Evolutionary conservation across 2,797 vertebrate species (phyloP).

Genomic region (Galago senegalensis): DNA sequence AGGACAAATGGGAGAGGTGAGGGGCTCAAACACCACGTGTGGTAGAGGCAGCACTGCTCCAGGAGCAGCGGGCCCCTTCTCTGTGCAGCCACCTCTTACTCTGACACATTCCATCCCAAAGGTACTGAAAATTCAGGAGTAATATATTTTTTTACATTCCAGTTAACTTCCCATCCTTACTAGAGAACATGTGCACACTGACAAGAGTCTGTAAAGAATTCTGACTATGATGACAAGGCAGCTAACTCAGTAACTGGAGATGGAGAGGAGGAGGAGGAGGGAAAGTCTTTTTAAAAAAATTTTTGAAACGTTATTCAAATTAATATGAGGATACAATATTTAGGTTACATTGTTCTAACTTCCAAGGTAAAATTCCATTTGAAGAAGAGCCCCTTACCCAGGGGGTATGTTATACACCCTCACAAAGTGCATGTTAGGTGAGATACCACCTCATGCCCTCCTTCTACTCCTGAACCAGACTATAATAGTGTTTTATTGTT

Average conservation of each 20-base stretch:
- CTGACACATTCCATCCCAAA: neutral
- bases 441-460: too few relatives aligned
- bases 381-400: too few relatives aligned
- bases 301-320: too few relatives aligned
- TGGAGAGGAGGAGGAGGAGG: neutral
- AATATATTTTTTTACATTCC: neutral
- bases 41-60: neutral
- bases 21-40: neutral
- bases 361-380: too few relatives aligned
- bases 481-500: too few relatives aligned
- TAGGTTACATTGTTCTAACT: too few relatives aligned
- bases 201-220: constrained; percentile 15
- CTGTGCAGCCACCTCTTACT: neutral
- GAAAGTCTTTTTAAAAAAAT: too few relatives aligned
- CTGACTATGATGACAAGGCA: neutral
- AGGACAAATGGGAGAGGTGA: constrained; percentile 25
- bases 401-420: too few relatives aligned
- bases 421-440: too few relatives aligned
- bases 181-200: neutral
- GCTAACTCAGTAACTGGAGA: neutral
- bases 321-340: too few relatives aligned
- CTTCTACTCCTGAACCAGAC: too few relatives aligned
- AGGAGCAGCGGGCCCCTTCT: neutral
- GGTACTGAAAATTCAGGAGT: neutral
- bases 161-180: constrained; percentile 2